A percentile compares a stretch with the other conserved stretches of the same genome.
These are phyloP conservation scores for Anagyrus pseudococci DNA, from an alignment of 2,888 invertebrate species.

Conservation along the genomic window DNA sequence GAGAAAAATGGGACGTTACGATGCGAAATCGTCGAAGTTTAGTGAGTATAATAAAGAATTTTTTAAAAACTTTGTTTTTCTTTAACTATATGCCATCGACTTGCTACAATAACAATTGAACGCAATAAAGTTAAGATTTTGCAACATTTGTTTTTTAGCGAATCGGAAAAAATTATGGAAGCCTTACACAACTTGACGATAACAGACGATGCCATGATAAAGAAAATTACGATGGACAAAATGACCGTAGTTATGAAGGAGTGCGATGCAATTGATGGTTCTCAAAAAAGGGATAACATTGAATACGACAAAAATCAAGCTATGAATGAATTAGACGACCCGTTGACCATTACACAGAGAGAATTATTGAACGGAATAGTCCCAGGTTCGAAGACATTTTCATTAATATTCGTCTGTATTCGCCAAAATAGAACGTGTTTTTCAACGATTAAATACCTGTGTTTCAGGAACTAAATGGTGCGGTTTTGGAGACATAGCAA, in stretches of 20 bases:
- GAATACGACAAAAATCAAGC: neutral
- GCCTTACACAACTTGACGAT: slow-evolving; percentile 69
- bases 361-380: slow-evolving; percentile 1
- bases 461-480: slow-evolving; percentile 90
- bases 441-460: neutral
- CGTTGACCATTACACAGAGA: neutral
- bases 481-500: slow-evolving; percentile 87
- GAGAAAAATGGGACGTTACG: slow-evolving; percentile 74
- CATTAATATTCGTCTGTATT: neutral
- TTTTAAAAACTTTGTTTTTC: neutral
- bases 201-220: slow-evolving; percentile 69
- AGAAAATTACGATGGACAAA: slow-evolving; percentile 73
- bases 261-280: slow-evolving; percentile 73
- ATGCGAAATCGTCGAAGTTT: slow-evolving; percentile 85
- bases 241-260: slow-evolving; percentile 82
- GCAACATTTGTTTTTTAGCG: slow-evolving; percentile 65
- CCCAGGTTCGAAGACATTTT: slow-evolving; percentile 3
- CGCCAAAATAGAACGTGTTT: neutral
- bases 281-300: too few relatives aligned
- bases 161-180: slow-evolving; percentile 72
- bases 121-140: neutral
- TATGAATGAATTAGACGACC: neutral
- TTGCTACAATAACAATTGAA: too few relatives aligned
- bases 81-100: neutral
- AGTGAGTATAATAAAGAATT: slow-evolving; percentile 69